Conservation (phyloP, 2,113 vertebrate species). For the Rhodinocichla rosea region DNA sequence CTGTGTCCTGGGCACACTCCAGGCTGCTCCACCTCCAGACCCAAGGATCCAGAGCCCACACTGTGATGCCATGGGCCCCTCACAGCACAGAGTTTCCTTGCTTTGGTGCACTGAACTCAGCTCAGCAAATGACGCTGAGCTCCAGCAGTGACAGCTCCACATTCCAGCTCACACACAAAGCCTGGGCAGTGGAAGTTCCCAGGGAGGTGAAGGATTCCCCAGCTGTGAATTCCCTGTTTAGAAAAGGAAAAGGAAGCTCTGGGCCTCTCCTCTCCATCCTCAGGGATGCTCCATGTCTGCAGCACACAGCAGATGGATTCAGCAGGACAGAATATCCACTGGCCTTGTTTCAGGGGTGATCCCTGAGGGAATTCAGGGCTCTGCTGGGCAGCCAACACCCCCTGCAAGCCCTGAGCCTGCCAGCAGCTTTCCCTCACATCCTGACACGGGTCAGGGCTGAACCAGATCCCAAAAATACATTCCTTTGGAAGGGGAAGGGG, state of each 20-base stretch:
- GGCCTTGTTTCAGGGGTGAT: background rate
- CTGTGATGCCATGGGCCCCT: background rate
- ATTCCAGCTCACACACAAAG: background rate
- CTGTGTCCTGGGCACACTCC: rapidly evolving
- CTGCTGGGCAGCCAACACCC: background rate
- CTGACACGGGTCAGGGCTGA: background rate
- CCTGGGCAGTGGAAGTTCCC: background rate
- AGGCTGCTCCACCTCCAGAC: rapidly evolving
- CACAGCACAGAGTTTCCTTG: background rate
- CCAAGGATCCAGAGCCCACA: rapidly evolving
- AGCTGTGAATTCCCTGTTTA: background rate
- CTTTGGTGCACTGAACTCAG: rapidly evolving
- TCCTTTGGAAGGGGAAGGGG: background rate
- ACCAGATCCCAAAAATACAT: background rate
- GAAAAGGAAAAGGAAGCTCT: background rate
- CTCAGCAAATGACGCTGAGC: rapidly evolving
- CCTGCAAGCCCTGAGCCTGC: background rate
- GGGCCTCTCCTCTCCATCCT: background rate
- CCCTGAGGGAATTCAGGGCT: background rate
- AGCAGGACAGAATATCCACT: background rate
- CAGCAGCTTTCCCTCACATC: background rate
- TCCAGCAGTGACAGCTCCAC: background rate
- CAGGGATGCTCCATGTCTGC: background rate
- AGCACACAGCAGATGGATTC: background rate
- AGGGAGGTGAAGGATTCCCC: background rate